Evolutionary conservation across 2,797 vertebrate species (phyloP), one percentile per base, ranked within the genome.

Genomic region (Chloroceryle amazona): DNA sequence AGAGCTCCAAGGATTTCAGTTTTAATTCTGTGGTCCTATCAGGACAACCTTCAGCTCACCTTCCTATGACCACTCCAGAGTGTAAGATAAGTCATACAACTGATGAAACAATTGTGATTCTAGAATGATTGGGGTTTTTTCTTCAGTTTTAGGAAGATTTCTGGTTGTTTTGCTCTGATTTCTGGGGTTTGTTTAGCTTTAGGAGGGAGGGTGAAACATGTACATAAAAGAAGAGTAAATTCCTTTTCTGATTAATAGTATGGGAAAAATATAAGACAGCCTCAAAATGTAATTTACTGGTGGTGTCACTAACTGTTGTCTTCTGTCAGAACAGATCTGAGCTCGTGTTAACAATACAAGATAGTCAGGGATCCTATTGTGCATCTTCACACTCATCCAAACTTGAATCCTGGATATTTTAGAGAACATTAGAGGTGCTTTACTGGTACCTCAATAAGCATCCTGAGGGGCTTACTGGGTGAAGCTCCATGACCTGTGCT

Each of bases 81-180:
- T 22, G 3, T 5, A 52, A 49, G 31, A 2, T 1, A 47, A 33
- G 13, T 19, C 8, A n/a, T n/a, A n/a, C n/a, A n/a, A n/a, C n/a
- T n/a, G n/a, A n/a, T n/a, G n/a, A n/a, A n/a, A n/a, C n/a, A n/a
- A n/a, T n/a, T n/a, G n/a, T n/a, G 7, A 62, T 79, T 73, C 41
- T 10, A 44, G 46, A 57, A 57, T 29, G 52, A 16, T 6, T 47
- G 21, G 20, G 20, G 19, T 10, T 44, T 44, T 52, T 52, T 52
- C 9, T 28, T 51, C 26, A 16, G 9, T 28, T 66, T 76, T 60
- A 65, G 39, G 31, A 71, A 37, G 23, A 28, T 29, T 52, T 52
- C 51, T 52, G 16, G 51, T 28, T 52, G 44, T 29, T 52, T 52
- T 29, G 26, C 28, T 52, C 16, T 52, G 28, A 52, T 52, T 29